Evolutionary conservation across 2,888 invertebrate species (phyloP).

Genomic region (Nemurella pictetii): DNA sequence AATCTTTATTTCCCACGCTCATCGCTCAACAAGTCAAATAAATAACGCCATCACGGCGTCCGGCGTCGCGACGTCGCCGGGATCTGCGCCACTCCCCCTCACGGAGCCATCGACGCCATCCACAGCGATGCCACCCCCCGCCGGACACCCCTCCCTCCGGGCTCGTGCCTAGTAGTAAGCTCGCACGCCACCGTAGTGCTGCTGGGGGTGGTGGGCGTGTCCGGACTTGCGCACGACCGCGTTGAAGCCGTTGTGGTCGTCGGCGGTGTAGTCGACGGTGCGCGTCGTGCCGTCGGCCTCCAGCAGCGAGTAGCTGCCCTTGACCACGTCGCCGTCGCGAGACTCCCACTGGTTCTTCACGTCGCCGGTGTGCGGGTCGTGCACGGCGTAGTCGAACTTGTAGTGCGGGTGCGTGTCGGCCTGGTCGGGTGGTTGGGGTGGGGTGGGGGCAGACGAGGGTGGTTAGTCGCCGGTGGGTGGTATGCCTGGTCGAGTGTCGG

Average conservation of each 20-base stretch:
- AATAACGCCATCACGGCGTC: background rate
- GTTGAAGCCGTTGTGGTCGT: slow-evolving; percentile 46
- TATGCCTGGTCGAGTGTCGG: too few species aligned
- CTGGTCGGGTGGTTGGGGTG: too few species aligned
- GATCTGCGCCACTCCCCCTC: background rate
- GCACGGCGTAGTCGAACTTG: slow-evolving; percentile 34
- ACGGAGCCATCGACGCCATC: background rate
- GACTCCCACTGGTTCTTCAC: slow-evolving; percentile 37
- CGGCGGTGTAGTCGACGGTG: slow-evolving; percentile 46
- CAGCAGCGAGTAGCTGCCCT: slow-evolving; percentile 33
- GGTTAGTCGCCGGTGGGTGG: too few species aligned
- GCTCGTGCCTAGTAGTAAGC: background rate
- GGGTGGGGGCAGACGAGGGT: too few species aligned
- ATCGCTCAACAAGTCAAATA: background rate
- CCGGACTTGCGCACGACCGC: slow-evolving; percentile 45
- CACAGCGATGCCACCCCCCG: background rate
- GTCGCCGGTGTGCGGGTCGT: slow-evolving; percentile 36
- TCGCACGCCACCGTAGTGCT: slow-evolving; percentile 3
- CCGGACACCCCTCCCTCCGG: background rate
- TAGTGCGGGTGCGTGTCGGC: slow-evolving; percentile 27
- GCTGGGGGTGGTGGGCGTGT: slow-evolving; percentile 41
- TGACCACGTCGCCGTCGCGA: slow-evolving; percentile 35
- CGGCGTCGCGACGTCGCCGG: background rate
- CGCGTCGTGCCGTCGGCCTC: slow-evolving; percentile 34
- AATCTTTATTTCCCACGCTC: background rate